Percentiles rank a stretch among this genome's conserved stretches.
Conservation (phyloP, 2,797 vertebrate species). For the Ara ararauna region DNA sequence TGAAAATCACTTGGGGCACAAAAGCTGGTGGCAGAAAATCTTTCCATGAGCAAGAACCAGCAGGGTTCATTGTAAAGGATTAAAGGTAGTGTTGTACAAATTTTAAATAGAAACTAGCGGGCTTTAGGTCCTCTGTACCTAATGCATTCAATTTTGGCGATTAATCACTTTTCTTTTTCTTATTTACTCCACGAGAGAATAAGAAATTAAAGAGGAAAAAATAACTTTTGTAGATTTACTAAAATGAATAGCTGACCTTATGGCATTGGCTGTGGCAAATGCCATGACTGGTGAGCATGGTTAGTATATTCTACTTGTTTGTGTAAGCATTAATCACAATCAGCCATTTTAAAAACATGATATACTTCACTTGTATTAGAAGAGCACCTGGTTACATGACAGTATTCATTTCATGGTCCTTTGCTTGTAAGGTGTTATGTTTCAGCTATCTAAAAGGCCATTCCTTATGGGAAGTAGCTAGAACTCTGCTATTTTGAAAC, state of each 20-base stretch:
- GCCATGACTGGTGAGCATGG: background rate
- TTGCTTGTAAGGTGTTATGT: background rate
- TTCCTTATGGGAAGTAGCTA: background rate
- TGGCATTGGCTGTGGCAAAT: background rate
- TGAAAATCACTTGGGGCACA: conserved; percentile 41
- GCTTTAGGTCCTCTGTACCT: background rate
- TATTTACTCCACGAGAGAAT: background rate
- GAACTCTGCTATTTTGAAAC: background rate
- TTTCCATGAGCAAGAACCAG: background rate
- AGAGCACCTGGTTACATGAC: background rate
- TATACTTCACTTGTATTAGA: background rate
- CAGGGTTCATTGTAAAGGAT: background rate
- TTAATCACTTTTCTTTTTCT: background rate
- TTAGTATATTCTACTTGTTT: background rate
- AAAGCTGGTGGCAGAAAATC: conserved; percentile 11
- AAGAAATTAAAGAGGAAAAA: background rate
- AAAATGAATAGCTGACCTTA: background rate
- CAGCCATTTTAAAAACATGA: background rate
- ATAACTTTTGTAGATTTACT: background rate
- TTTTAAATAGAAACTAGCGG: background rate
- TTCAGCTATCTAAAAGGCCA: background rate
- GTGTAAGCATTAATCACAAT: background rate
- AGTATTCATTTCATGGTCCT: background rate
- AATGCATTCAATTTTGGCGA: background rate
- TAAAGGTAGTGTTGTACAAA: background rate